Evolutionary conservation across 1,140 invertebrate species (phyloP), one percentile per base, ranked within the genome.

Genomic region (Drosophila mayri): DNA sequence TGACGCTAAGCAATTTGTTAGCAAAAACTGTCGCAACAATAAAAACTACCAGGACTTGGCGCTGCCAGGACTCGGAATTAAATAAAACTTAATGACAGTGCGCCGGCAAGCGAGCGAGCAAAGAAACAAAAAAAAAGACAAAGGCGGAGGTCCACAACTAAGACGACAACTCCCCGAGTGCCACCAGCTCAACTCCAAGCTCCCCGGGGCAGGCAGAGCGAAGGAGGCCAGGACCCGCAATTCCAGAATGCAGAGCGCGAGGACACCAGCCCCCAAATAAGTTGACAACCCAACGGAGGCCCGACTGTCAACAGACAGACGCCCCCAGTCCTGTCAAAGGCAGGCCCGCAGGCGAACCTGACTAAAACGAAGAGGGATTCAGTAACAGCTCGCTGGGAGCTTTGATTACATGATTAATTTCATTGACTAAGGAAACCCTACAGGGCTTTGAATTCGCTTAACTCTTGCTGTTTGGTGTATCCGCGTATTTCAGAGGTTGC

Each of bases 1-100:
- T 91, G 90, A 91, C 90, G 90, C 90, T 91, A 81, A 91, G 90
- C 90, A 91, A 91, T 91, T 91, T 91, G 90, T 91, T 91, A 76
- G 81, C 85, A 76, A 85, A 90, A 87, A 87, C 80, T 87, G 84
- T 88, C 80, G 84, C 84, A 87, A 88, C 81, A 86, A 90, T 90
- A 90, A 88, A 90, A 88, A 85, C 86, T 87, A 79, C 54, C 54
- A 67, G 64, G 74, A 67, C 65, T 35, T 16, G 44, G 37, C 54
- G 57, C 79, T 80, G 76, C 75, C 80, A 88, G 81, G 79, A 88
- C 85, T 81, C 74, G 74, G 85, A 88, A 87, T 87, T 87, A 87
- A 87, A 88, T 88, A 88, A 90, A 88, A 88, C 85, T 84, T 88
- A 88, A 88, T 88, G 85, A 81, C 85, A 90, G 80, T 49, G 74